Percentiles rank a stretch among this genome's conserved stretches.
Conservation (phyloP, 2,888 invertebrate genomes). For the Drosophila nigritarsus region DNA sequence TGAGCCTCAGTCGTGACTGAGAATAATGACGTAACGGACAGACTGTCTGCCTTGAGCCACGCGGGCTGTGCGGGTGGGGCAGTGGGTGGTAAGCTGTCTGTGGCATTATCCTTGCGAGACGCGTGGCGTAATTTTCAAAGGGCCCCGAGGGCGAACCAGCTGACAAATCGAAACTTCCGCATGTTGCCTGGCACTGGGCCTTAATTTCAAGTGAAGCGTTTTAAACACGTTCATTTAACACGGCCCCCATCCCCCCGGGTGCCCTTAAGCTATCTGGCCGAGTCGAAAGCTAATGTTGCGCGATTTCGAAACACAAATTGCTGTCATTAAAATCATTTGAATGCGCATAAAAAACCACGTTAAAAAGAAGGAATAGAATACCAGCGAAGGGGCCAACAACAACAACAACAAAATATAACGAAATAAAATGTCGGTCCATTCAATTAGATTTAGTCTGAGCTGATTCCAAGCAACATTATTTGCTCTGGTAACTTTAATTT, state of each 20-base stretch:
- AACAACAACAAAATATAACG: constrained; percentile 3
- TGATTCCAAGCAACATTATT: constrained; percentile 36
- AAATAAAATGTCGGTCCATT: constrained; percentile 40
- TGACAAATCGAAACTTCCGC: constrained; percentile 80
- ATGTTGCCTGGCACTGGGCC: constrained; percentile 57
- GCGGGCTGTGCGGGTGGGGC: background rate
- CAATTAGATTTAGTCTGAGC: constrained; percentile 47
- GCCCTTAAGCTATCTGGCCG: constrained; percentile 25
- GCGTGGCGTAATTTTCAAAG: constrained; percentile 60
- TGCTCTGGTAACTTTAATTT: constrained; percentile 24
- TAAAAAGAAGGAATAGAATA: constrained; percentile 21
- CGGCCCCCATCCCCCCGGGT: constrained; percentile 1
- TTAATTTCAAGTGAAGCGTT: constrained; percentile 79
- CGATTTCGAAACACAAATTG: constrained; percentile 79
- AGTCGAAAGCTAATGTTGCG: constrained; percentile 75
- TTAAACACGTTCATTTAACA: constrained; percentile 77
- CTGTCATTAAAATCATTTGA: constrained; percentile 81
- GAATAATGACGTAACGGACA: constrained; percentile 64
- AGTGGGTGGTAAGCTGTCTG: background rate
- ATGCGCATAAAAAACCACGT: constrained; percentile 66
- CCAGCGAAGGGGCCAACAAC: background rate
- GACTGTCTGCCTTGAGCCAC: constrained; percentile 44
- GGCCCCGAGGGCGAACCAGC: constrained; percentile 58
- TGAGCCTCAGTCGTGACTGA: constrained; percentile 25
- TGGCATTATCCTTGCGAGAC: constrained; percentile 56